A percentile compares a stretch with the other conserved stretches of the same genome.
Conservation (phyloP, 2,888 invertebrate genomes). For the Ethmia dodecea region DNA sequence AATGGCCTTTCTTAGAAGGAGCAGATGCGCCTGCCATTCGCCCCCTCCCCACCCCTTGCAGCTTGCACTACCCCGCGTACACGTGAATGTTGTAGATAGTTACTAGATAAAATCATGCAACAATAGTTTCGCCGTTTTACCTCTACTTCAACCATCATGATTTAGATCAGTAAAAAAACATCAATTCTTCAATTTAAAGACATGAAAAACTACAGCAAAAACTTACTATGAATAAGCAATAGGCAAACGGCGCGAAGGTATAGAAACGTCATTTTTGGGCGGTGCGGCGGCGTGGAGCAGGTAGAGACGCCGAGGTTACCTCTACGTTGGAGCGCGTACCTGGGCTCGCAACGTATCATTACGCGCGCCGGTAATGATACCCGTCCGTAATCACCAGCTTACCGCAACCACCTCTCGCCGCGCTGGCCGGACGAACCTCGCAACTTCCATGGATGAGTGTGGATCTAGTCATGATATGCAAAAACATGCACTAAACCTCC, state of each 20-base stretch:
- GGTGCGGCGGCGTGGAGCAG: slow-evolving; percentile 47
- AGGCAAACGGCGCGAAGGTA: slow-evolving; percentile 47
- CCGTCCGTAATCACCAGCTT: slow-evolving; percentile 48
- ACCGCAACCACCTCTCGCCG: slow-evolving; percentile 30
- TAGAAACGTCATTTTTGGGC: slow-evolving; percentile 58
- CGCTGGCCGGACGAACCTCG: slow-evolving; percentile 60
- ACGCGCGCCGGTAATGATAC: slow-evolving; percentile 58
- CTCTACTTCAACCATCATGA: slow-evolving; percentile 21
- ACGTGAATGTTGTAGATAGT: slow-evolving; percentile 29
- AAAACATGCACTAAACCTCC: slow-evolving; percentile 86
- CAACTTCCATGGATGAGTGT: slow-evolving; percentile 87
- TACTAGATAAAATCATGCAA: slow-evolving; percentile 2
- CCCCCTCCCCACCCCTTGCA: slow-evolving; percentile 30
- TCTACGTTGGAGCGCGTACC: slow-evolving; percentile 44
- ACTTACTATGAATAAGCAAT: slow-evolving; percentile 56
- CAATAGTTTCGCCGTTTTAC: no score
- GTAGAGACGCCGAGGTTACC: slow-evolving; percentile 35
- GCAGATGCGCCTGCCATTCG: slow-evolving; percentile 63
- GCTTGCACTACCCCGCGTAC: slow-evolving; percentile 33
- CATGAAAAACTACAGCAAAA: slow-evolving; percentile 48
- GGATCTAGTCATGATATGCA: slow-evolving; percentile 85
- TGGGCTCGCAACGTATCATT: slow-evolving; percentile 64
- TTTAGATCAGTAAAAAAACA: slow-evolving; percentile 33
- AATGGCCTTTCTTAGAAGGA: slow-evolving; percentile 74
- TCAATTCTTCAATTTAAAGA: slow-evolving; percentile 31